Percentiles rank a stretch among this genome's conserved stretches.
Conservation (phyloP, 1,140 invertebrate genomes). For the Pararge aegeria region DNA sequence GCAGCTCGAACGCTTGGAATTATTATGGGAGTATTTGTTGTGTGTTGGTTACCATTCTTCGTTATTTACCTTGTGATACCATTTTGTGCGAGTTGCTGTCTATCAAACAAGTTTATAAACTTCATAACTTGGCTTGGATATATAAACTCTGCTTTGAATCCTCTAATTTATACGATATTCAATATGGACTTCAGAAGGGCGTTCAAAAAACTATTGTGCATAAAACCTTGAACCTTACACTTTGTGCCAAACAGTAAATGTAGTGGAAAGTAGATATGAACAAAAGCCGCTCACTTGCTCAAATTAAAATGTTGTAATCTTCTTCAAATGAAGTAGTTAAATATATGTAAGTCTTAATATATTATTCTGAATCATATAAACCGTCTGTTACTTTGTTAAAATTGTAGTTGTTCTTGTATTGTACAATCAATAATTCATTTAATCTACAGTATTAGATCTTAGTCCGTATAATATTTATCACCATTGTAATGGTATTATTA, state of each 20-base stretch:
- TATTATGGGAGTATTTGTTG: slow-evolving; percentile 96
- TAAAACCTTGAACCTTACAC: slow-evolving; percentile 71
- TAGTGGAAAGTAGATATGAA: slow-evolving; percentile 6
- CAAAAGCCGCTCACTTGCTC: slow-evolving; percentile 59
- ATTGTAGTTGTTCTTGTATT: slow-evolving; percentile 19
- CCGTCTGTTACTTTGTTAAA: slow-evolving; percentile 21
- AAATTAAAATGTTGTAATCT: slow-evolving; percentile 40
- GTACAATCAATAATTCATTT: slow-evolving; percentile 7
- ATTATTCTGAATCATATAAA: slow-evolving; percentile 17
- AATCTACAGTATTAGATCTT: not conserved
- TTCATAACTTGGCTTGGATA: slow-evolving; percentile 99
- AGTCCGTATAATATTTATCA: not conserved
- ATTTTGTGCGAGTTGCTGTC: slow-evolving; percentile 90
- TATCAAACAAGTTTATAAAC: slow-evolving; percentile 89
- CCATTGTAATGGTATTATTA: not conserved
- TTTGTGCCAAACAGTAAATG: slow-evolving; percentile 50
- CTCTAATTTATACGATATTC: slow-evolving; percentile 98
- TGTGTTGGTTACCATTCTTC: slow-evolving; percentile 98
- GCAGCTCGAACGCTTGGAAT: slow-evolving; percentile 96
- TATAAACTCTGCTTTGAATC: slow-evolving; percentile 98
- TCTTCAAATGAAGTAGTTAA: slow-evolving; percentile 9
- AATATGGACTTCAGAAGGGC: slow-evolving; percentile 97
- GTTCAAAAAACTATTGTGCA: slow-evolving; percentile 92
- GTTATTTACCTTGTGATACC: slow-evolving; percentile 96
- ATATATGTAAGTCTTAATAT: slow-evolving; percentile 16